phyloP scores from a whole-genome alignment of 2,113 vertebrate species.

The Anseranas semipalmata region DNA sequence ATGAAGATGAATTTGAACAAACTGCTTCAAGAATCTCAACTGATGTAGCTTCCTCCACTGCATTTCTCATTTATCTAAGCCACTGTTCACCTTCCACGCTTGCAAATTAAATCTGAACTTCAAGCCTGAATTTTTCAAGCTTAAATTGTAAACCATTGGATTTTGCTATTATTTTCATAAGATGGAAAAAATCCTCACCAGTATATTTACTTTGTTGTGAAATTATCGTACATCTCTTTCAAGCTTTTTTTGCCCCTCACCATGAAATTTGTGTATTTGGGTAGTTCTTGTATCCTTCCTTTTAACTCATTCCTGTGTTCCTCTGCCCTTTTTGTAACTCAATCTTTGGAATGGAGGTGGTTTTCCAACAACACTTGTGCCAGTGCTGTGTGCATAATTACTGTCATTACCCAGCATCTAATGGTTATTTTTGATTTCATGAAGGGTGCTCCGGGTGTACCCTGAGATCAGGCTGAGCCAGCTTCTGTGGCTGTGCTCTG shows the following conservation, averaged over 20 bases:
- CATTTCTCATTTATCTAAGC: not conserved
- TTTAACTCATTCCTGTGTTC: not conserved
- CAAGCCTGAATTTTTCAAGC: not conserved
- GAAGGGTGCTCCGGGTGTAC: not conserved
- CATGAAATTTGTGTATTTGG: not conserved
- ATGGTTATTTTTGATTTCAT: not conserved
- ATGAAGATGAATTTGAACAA: not conserved
- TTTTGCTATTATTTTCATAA: not conserved
- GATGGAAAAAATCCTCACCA: not conserved
- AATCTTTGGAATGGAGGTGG: not conserved
- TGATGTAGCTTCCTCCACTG: accelerated
- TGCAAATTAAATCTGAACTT: not conserved
- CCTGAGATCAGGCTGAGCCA: not conserved
- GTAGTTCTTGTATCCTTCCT: not conserved
- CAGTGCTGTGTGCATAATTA: not conserved
- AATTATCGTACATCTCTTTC: not conserved
- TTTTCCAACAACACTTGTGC: not conserved
- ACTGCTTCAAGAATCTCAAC: not conserved
- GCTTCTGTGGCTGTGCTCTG: not conserved
- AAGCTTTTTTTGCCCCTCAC: not conserved
- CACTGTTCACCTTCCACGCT: not conserved
- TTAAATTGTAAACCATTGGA: not conserved
- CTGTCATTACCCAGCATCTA: not conserved
- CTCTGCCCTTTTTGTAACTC: not conserved
- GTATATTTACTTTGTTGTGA: not conserved